Evolutionary conservation across 2,113 vertebrate genomes (phyloP).

Genomic region (Erpornis zantholeuca): DNA sequence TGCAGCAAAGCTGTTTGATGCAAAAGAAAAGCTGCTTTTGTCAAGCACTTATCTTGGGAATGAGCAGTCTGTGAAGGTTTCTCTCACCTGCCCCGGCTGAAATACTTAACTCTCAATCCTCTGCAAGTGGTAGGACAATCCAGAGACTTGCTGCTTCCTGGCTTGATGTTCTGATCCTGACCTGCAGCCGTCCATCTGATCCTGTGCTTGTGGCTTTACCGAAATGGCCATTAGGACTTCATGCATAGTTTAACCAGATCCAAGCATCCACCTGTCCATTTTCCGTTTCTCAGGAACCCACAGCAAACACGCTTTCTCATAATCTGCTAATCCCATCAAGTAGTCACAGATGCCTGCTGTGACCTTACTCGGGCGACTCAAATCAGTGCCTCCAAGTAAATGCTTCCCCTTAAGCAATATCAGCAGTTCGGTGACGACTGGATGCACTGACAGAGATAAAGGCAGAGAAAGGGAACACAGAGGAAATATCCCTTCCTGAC

Average conservation of each 20-base stretch:
- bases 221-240: not conserved
- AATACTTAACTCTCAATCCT: not conserved
- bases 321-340: constrained; percentile 54
- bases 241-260: not conserved
- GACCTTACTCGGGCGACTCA: not conserved
- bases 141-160: not conserved
- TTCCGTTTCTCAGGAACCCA: not conserved
- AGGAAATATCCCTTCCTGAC: not conserved
- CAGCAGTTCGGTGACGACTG: not conserved
- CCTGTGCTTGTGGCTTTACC: not conserved
- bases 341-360: constrained; percentile 43
- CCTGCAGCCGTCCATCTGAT: not conserved
- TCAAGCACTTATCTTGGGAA: not conserved
- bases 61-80: not conserved
- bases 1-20: not conserved
- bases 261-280: not conserved
- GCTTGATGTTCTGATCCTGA: not conserved
- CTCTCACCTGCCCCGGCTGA: not conserved
- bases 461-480: not conserved
- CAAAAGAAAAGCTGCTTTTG: constrained; percentile 36
- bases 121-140: not conserved
- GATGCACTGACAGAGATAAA: not conserved
- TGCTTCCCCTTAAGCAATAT: not conserved
- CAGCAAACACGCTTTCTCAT: constrained; percentile 6
- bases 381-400: not conserved